phyloP scores from a whole-genome alignment of 1,140 invertebrate genomes.

The Drosophila murphyi region DNA sequence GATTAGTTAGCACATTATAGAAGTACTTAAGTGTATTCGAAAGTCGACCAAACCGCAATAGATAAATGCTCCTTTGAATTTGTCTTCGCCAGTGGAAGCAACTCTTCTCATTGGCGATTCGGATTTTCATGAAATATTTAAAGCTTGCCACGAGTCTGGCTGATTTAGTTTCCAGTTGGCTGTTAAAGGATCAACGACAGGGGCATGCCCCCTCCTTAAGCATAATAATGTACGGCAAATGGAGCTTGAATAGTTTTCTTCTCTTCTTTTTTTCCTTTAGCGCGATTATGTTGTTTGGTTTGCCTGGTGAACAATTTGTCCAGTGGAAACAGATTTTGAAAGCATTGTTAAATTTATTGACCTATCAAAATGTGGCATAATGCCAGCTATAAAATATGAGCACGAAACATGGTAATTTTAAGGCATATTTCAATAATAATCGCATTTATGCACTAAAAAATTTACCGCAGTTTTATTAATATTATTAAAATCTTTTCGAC shows the following conservation, averaged over 20 bases:
- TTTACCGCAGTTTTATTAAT: not conserved
- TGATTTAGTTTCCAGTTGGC: conserved; percentile 40
- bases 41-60: not conserved
- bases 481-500: not conserved
- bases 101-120: conserved; percentile 43
- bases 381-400: not conserved
- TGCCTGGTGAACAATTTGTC: conserved; percentile 5
- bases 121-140: conserved; percentile 70
- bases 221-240: conserved; percentile 17
- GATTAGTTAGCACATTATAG: too few relatives aligned
- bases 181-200: conserved; percentile 44
- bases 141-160: conserved; percentile 24
- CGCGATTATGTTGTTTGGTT: conserved; percentile 15
- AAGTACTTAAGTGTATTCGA: not conserved
- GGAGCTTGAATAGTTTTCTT: conserved; percentile 13
- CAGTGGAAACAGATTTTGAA: not conserved
- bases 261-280: not conserved
- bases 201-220: not conserved
- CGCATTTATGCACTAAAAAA: too few relatives aligned
- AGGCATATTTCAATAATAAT: too few relatives aligned
- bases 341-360: conserved; percentile 7
- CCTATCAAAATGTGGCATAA: too few relatives aligned
- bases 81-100: conserved; percentile 7
- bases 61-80: not conserved
- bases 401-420: too few relatives aligned